These are phyloP conservation scores for Limnephilus rhombicus DNA, from an alignment of 2,888 invertebrate genomes.

Conservation along the genomic window DNA sequence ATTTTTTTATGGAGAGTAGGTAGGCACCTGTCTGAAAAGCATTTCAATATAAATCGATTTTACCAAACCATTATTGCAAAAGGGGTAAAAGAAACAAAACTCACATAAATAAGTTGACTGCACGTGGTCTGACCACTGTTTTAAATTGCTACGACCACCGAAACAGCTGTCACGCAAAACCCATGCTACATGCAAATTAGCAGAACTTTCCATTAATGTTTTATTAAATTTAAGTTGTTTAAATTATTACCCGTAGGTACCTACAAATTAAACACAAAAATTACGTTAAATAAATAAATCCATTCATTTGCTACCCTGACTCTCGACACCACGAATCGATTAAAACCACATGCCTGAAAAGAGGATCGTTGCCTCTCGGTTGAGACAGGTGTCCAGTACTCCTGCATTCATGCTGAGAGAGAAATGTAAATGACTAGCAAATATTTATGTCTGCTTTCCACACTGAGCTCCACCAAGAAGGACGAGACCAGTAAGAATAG, in stretches of 20 bases:
- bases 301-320: neutral
- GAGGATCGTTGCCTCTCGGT: neutral
- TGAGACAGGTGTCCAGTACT: neutral
- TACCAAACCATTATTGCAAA: neutral
- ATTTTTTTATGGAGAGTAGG: neutral
- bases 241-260: neutral
- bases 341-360: neutral
- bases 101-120: neutral
- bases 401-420: neutral
- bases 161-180: neutral
- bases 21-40: too few species aligned
- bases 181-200: neutral
- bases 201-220: neutral
- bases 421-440: constrained; percentile 50
- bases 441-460: constrained; percentile 46
- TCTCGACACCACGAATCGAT: neutral
- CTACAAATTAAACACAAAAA: neutral
- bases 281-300: neutral
- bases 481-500: neutral
- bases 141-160: neutral
- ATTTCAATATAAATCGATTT: neutral
- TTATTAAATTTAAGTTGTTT: neutral
- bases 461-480: neutral
- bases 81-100: neutral
- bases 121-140: neutral